Base-by-base conservation (phyloP, 2,888 invertebrate species). In the Atherix ibis region DNA sequence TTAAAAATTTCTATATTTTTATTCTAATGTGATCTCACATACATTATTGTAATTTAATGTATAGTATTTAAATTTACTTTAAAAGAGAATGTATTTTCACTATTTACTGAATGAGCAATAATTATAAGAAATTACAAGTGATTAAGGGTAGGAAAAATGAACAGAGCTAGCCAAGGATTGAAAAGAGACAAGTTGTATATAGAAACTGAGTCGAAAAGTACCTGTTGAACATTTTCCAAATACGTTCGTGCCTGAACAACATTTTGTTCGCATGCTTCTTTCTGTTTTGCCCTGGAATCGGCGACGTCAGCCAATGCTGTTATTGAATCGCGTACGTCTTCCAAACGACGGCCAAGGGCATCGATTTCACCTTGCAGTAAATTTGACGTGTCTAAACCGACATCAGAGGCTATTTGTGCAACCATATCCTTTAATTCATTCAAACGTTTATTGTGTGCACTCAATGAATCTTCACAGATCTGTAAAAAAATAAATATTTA, bases 351-450 rank as follows among this genome's bases (percentile, higher is more conserved):
- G 27, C 80, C 81, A 33, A 85, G 59, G 1, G 79, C 76, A 47
- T 82, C 80, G 9, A 84, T 73, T 56, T 85, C 84, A 17, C 76
- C 74, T 41, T 78, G 77, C 38, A 84, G 64, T 2, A 82, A 70
- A 4, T 73, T 68, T 18, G 76, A 74, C 9, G 70, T 70, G 50
- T 76, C 75, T 43, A 76, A 55, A 10, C 83, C 83, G 8, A 85
- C 81, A 51, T 81, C 80, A 16, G 74, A 70, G 0, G 83, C 81
- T 35, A 85, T 83, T 44, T 76, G 73, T 1, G 78, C 73, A 3
- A 83, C 83, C 38, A 85, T 67, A 12, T 75, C 73, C 3, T 76
- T 74, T 16, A 85, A 65, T 50, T 83, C 79, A 27, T 66, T 65
- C 32, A 77, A 56, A 30, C 71, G 66, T 16, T 75, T 73, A 39